phyloP scores from a whole-genome alignment of 2,888 invertebrate genomes.

The Willowsia nigromaculata region DNA sequence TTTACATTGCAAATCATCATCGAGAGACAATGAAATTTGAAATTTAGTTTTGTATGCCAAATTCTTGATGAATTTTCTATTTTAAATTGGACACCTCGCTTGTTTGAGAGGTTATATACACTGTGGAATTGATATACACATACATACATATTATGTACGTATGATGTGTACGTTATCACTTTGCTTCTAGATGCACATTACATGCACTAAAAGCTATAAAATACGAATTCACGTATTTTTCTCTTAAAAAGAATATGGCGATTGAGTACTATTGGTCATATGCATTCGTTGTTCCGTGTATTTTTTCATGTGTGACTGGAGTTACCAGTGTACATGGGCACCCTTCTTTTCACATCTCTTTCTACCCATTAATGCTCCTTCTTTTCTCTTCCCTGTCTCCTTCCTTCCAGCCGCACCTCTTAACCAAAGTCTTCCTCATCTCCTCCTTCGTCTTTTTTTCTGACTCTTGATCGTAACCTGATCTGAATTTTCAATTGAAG shows the following conservation, averaged over 20 bases:
- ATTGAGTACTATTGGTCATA: conserved; percentile 11
- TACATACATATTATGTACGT: too few species aligned
- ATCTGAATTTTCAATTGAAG: conserved; percentile 78
- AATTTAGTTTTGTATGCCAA: too few species aligned
- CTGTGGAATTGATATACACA: too few species aligned
- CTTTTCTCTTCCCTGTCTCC: conserved; percentile 17
- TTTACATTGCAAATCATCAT: too few species aligned
- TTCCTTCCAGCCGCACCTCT: conserved; percentile 44
- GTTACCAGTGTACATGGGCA: not conserved
- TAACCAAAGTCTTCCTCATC: conserved; percentile 49
- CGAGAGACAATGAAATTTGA: too few species aligned
- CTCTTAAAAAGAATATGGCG: too few species aligned
- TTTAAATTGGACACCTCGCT: too few species aligned
- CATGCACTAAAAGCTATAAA: not conserved
- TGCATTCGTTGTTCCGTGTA: not conserved
- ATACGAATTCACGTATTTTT: too few species aligned
- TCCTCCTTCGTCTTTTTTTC: conserved; percentile 63
- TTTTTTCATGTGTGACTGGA: conserved; percentile 13
- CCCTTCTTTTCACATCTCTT: not conserved
- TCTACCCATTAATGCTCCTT: not conserved
- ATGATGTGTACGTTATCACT: too few species aligned
- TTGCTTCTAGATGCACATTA: too few species aligned
- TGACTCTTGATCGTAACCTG: conserved; percentile 76
- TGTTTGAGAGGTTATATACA: too few species aligned
- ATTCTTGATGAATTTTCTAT: too few species aligned